A percentile compares a stretch with the other conserved stretches of the same genome.
phyloP scores from a whole-genome alignment of 2,888 invertebrate genomes.

The Philaethria dido region DNA sequence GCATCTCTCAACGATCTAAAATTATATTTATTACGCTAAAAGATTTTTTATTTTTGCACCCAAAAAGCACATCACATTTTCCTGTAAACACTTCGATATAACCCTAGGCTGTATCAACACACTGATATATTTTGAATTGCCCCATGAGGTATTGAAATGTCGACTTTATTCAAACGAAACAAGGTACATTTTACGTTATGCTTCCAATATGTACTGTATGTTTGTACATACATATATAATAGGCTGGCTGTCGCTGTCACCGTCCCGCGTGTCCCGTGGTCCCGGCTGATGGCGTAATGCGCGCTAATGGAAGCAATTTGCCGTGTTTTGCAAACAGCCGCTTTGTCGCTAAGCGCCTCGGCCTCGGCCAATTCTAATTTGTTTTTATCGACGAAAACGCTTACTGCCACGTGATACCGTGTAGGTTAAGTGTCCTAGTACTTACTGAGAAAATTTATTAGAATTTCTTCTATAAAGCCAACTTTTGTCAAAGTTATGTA shows the following conservation, averaged over 20 bases:
- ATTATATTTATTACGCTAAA: neutral
- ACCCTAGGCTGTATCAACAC: constrained; percentile 2
- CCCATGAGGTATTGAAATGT: neutral
- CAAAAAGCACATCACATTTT: constrained; percentile 19
- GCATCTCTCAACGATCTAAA: neutral
- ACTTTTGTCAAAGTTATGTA: neutral
- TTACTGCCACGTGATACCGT: constrained; percentile 39
- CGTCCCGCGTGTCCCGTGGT: constrained; percentile 41
- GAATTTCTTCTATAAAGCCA: neutral
- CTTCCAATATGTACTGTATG: neutral
- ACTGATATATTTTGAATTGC: constrained; percentile 17
- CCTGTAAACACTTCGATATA: constrained; percentile 3
- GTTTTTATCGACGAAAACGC: constrained; percentile 46
- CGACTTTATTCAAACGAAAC: neutral
- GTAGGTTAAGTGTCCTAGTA: constrained; percentile 11
- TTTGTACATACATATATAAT: constrained; percentile 10
- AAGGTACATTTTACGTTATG: constrained; percentile 3
- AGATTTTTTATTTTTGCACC: constrained; percentile 5
- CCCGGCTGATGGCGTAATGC: constrained; percentile 52
- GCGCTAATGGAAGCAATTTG: constrained; percentile 71
- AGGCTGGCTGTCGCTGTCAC: constrained; percentile 42
- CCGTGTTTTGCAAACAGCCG: constrained; percentile 58
- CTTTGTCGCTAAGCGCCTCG: constrained; percentile 43
- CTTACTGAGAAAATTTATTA: constrained; percentile 5
- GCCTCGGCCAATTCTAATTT: constrained; percentile 43